A percentile compares a stretch with the other conserved stretches of the same genome.
phyloP scores from a whole-genome alignment of 2,888 invertebrate species.

The Eilema depressum region DNA sequence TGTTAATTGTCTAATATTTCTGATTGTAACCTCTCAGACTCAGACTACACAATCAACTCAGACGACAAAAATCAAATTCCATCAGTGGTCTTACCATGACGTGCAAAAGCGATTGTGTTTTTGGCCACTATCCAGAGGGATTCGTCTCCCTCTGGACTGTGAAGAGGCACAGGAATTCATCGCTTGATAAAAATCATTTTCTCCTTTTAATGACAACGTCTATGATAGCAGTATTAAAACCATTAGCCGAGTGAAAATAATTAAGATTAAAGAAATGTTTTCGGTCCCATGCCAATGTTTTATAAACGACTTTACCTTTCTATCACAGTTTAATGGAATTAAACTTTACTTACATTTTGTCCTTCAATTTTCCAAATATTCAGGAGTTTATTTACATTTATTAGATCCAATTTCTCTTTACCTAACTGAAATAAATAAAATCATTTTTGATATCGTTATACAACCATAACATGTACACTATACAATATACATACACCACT shows the following conservation, averaged over 20 bases:
- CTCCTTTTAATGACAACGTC: no score
- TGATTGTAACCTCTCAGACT: no score
- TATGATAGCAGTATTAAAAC: background rate
- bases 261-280: background rate
- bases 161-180: no score
- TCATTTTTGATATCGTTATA: background rate
- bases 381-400: background rate
- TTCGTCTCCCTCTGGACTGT: no score
- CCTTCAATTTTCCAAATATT: slow-evolving; percentile 14
- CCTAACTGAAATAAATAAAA: background rate
- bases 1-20: no score
- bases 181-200: no score
- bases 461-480: background rate
- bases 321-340: slow-evolving; percentile 34
- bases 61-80: no score
- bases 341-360: slow-evolving; percentile 15
- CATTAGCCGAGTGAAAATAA: no score
- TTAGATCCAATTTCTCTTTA: background rate
- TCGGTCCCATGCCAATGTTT: slow-evolving; percentile 7
- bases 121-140: no score
- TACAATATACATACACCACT: background rate
- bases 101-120: no score
- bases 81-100: no score
- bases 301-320: background rate
- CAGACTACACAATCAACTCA: no score